Base-by-base conservation (phyloP, 1,140 invertebrate species). In the Brachionus koreanus region DNA sequence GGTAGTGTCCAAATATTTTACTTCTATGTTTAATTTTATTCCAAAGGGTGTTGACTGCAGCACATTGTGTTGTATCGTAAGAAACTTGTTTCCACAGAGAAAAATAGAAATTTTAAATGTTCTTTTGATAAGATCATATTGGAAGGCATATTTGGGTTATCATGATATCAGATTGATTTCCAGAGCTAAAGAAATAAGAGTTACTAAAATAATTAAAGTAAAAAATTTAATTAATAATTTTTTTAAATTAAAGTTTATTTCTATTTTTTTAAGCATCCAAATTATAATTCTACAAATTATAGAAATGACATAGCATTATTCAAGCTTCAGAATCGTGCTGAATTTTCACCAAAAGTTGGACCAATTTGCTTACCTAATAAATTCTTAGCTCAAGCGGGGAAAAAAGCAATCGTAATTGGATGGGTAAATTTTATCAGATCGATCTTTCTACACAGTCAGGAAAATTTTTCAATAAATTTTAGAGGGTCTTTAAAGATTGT, bases 31-130 rank as follows among this genome's bases (percentile, higher is more conserved):
- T 46, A 35, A 19, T 46, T 43, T 25, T 46, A 10, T 19, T 13
- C 16, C 19, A 72, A 42, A 74, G 69, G 69, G 33, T 79, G 3
- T 61, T 79, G 23, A 79, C 76, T 2, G 76, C 76, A 23, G 10
- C 76, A 13, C 76, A 79, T 79, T 79, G 76, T 43, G 76, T 63
- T 9, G 33, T 61, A 13, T 57, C 49, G 76, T 79, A 61, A 79
- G 12, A 79, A 19, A 19, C 43, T 46, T 13, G 43, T 46, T 23
- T 49, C 33, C 29, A 29, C 23, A 16, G n/a, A n/a, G n/a, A 16
- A 6, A 2, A 12, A 57, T 3, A 57, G 2, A 57, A 57, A 6
- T 57, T 29, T 29, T 29, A n/a, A 16, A 35, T 23, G 2, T 37
- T 37, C 12, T 37, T 4, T 3, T n/a, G 1, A 23, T 6, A 4